These are phyloP conservation scores for Nyctibius bracteatus DNA, from an alignment of 2,113 vertebrate species.

Conservation along the genomic window DNA sequence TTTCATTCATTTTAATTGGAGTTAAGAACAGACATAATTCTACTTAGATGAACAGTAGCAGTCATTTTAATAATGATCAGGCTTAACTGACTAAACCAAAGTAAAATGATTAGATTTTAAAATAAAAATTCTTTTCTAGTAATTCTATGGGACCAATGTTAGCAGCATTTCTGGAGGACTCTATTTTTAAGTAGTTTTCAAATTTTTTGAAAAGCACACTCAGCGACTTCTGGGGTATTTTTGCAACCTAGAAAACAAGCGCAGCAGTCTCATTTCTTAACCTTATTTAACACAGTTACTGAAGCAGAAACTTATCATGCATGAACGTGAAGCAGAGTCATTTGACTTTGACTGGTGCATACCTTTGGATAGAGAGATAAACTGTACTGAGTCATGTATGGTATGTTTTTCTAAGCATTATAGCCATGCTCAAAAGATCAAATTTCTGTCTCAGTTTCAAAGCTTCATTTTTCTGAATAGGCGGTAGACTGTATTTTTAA, in stretches of 20 bases:
- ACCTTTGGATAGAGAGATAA: conserved; percentile 33
- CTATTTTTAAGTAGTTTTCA: background rate
- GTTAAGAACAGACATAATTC: background rate
- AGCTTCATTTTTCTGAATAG: conserved; percentile 16
- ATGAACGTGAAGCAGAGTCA: background rate
- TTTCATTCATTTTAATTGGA: background rate
- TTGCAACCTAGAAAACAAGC: background rate
- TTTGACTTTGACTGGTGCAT: conserved; percentile 14
- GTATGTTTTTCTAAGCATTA: conserved; percentile 53
- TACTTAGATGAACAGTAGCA: background rate
- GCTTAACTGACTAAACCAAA: background rate
- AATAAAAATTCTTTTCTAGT: background rate
- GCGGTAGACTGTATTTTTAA: conserved; percentile 21
- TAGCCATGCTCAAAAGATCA: background rate
- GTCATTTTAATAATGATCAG: background rate
- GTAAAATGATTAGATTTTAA: background rate
- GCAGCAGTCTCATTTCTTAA: background rate
- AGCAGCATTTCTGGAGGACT: background rate
- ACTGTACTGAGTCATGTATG: conserved; percentile 9
- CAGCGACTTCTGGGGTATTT: background rate
- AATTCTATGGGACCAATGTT: background rate
- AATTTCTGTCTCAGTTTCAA: conserved; percentile 52
- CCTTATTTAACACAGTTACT: background rate
- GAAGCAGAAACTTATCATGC: conserved; percentile 17
- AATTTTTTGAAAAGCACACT: background rate